Conservation (phyloP, 2,888 invertebrate genomes). For the Anthophora plumipes region DNA sequence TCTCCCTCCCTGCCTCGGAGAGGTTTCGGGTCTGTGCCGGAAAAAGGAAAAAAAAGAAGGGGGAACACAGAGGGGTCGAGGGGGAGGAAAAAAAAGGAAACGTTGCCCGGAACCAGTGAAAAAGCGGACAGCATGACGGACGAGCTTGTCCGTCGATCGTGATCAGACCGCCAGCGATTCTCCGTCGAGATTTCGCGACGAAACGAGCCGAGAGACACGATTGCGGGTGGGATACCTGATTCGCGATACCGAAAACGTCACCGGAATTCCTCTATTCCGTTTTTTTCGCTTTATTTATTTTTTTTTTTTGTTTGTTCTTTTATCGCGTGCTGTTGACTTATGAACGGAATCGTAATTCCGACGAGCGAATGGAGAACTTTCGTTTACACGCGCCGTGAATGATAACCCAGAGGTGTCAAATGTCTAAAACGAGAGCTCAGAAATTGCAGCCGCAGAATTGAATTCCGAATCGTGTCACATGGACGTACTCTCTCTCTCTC, state of each 20-base stretch:
- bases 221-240: not conserved
- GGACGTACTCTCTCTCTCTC: not conserved
- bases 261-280: not conserved
- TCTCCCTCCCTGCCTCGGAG: constrained; percentile 23
- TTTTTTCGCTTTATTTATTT: not conserved
- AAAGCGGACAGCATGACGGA: constrained; percentile 74
- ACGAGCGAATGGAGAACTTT: not conserved
- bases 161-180: constrained; percentile 65
- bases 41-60: constrained; percentile 27
- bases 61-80: constrained; percentile 10
- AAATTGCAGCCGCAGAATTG: not conserved
- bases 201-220: not conserved
- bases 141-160: constrained; percentile 72
- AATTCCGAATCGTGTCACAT: not conserved
- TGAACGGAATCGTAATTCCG: constrained; percentile 9
- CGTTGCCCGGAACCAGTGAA: constrained; percentile 60
- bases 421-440: not conserved
- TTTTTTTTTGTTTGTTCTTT: not conserved
- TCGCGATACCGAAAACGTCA: not conserved
- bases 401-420: not conserved
- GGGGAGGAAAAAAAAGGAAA: constrained; percentile 42
- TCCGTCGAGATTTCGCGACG: constrained; percentile 29
- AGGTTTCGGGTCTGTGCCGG: constrained; percentile 18
- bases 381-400: not conserved
- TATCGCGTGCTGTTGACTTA: not conserved